Base-by-base conservation (phyloP, 2,888 invertebrate species). In the Acleris sparsana region DNA sequence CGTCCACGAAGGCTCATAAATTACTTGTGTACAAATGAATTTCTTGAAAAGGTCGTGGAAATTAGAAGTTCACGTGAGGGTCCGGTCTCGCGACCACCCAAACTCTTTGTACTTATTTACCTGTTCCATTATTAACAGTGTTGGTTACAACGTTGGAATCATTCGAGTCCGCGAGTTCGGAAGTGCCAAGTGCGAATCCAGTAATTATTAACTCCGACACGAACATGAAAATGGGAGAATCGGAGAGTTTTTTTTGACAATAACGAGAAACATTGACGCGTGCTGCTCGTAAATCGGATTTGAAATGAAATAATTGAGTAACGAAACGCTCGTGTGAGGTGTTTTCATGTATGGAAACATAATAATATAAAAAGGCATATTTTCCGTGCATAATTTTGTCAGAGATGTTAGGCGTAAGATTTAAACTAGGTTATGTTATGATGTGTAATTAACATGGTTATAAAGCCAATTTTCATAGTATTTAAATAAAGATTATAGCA, bases 21-120 rank as follows among this genome's bases (percentile, higher is more conserved):
- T 83, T 77, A 87, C 81, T 79, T 73, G 73, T 74, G 78, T 81
- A 76, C 80, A 86, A 89, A 90, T 87, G 86, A 90, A 90, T 88
- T 89, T 89, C 89, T 87, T 87, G 86, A 90, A 92, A 90, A 90
- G 88, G 89, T 86, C 88, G 85, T 86, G 85, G 85, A 88, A 89
- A 90, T 90, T 91, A 88, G 85, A 85, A 86, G 85, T 89, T 86
- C 84, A 88, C 87, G 83, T 87, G 79, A 82, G 80, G 76, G 81
- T 80, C 80, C 83, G 80, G 89, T 87, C 92, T 91, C 92, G 92
- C 90, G 73, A 89, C 67, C 77, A 65, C 75, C 75, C 71, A 80
- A 87, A 81, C 78, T 82, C 77, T 81, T 82, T 83, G 79, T 86
- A 80, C 78, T 78, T 83, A 85, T 85, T 85, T 84, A 81, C 83